These are phyloP conservation scores for Xenentodon cancila DNA, from an alignment of 2,797 vertebrate species.

Conservation along the genomic window DNA sequence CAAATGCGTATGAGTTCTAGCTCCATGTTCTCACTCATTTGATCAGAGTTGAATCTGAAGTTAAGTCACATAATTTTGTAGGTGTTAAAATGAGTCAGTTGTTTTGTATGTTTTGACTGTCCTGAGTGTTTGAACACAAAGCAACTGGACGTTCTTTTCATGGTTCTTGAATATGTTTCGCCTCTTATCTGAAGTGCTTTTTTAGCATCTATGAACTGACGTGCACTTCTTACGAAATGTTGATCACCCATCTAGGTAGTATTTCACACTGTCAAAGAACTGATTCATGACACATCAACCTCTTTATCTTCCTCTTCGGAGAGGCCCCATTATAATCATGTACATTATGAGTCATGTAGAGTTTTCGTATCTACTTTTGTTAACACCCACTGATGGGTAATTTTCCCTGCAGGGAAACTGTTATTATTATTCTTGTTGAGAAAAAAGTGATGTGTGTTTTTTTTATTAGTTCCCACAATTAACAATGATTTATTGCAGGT, in stretches of 20 bases:
- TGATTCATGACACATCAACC: slow-evolving; percentile 15
- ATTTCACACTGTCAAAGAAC: slow-evolving; percentile 14
- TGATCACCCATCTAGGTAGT: slow-evolving; percentile 5
- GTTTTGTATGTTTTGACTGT: too few relatives aligned
- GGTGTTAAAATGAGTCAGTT: not conserved
- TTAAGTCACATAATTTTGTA: slow-evolving; percentile 27
- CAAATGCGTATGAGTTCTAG: not conserved
- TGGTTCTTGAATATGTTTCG: too few relatives aligned
- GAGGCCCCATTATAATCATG: not conserved
- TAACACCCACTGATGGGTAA: slow-evolving; percentile 23
- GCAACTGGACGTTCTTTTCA: too few relatives aligned
- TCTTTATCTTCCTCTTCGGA: slow-evolving; percentile 12
- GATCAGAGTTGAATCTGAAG: slow-evolving; percentile 24
- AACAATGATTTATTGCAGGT: too few relatives aligned
- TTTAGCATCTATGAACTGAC: too few relatives aligned
- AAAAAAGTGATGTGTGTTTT: not conserved
- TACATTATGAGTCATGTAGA: slow-evolving; percentile 22
- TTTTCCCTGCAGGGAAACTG: not conserved
- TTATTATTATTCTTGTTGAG: too few relatives aligned
- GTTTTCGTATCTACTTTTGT: slow-evolving; percentile 4
- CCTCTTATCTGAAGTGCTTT: too few relatives aligned
- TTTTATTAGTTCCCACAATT: not conserved
- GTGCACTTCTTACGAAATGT: slow-evolving; percentile 15
- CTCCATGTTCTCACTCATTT: not conserved
- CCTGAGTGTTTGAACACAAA: too few relatives aligned